Conservation (phyloP, 2,113 vertebrate genomes). For the Crotalus tigris region DNA sequence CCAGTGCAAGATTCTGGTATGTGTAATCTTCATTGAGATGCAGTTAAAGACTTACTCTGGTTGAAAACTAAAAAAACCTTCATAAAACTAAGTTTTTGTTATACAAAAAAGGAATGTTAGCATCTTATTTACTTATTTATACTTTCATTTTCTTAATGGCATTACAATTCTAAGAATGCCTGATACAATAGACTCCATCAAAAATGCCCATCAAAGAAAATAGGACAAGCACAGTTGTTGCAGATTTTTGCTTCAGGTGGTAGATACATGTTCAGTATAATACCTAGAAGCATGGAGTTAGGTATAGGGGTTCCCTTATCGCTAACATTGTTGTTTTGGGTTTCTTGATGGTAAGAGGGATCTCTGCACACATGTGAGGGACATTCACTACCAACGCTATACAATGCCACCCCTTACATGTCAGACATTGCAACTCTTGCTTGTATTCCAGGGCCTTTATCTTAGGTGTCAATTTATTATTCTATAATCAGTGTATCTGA, state of each 20-base stretch:
- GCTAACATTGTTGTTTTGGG: neutral
- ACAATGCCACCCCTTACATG: neutral
- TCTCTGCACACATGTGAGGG: neutral
- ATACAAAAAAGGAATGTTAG: neutral
- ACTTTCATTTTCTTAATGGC: neutral
- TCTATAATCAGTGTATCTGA: neutral
- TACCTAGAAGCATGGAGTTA: neutral
- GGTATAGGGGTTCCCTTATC: too few relatives aligned
- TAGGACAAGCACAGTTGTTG: neutral
- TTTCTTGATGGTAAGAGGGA: neutral
- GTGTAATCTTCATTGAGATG: conserved; percentile 15
- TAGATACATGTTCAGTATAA: neutral
- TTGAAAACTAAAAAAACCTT: neutral
- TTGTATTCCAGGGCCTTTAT: neutral
- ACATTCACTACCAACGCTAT: neutral
- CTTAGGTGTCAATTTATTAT: neutral
- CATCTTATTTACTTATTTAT: neutral
- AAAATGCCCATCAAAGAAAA: neutral
- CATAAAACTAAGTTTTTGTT: neutral
- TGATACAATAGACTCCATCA: neutral
- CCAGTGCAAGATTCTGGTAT: conserved; percentile 53
- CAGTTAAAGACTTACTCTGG: neutral
- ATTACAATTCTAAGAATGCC: neutral
- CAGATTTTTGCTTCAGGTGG: neutral
- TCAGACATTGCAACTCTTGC: neutral